phyloP scores from a whole-genome alignment of 2,888 invertebrate genomes.

The Apeira syringaria region DNA sequence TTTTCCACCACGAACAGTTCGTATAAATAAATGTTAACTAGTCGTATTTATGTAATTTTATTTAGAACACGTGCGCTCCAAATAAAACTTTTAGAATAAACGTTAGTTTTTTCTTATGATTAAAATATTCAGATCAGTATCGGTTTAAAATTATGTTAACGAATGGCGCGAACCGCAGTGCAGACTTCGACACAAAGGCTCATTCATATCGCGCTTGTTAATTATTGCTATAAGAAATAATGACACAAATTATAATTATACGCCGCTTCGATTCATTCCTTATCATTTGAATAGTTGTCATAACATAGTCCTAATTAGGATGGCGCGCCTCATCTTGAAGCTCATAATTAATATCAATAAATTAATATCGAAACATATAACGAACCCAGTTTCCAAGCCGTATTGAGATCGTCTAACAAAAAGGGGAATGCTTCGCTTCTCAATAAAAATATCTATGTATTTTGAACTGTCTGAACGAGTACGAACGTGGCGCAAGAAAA shows the following conservation, averaged over 20 bases:
- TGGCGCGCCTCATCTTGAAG: conserved; percentile 37
- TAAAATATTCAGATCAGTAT: neutral
- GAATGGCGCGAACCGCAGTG: conserved; percentile 27
- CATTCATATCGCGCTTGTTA: conserved; percentile 38
- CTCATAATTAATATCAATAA: conserved; percentile 61
- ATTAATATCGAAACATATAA: conserved; percentile 64
- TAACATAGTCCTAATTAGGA: conserved; percentile 57
- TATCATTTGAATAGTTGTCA: conserved; percentile 54
- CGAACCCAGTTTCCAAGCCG: conserved; percentile 44
- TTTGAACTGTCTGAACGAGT: conserved; percentile 46
- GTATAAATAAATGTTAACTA: conserved; percentile 32
- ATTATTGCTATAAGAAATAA: conserved; percentile 55
- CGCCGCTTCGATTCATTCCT: conserved; percentile 48
- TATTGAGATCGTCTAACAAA: conserved; percentile 51
- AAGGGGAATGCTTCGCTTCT: conserved; percentile 55
- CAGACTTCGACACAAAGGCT: conserved; percentile 42
- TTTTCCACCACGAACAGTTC: conserved; percentile 42
- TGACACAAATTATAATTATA: conserved; percentile 59
- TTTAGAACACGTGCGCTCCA: conserved; percentile 31
- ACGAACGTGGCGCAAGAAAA: conserved; percentile 61
- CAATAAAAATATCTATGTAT: conserved; percentile 57
- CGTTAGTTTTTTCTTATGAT: too few species aligned
- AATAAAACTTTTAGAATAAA: too few species aligned
- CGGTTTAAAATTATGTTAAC: conserved; percentile 44
- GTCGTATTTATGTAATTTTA: conserved; percentile 6